Evolutionary conservation across 37 sponge, comb jelly and placozoan genomes (phyloP), one percentile per base, ranked within the genome.

Genomic region (Chondrilla cf. caribensis): DNA sequence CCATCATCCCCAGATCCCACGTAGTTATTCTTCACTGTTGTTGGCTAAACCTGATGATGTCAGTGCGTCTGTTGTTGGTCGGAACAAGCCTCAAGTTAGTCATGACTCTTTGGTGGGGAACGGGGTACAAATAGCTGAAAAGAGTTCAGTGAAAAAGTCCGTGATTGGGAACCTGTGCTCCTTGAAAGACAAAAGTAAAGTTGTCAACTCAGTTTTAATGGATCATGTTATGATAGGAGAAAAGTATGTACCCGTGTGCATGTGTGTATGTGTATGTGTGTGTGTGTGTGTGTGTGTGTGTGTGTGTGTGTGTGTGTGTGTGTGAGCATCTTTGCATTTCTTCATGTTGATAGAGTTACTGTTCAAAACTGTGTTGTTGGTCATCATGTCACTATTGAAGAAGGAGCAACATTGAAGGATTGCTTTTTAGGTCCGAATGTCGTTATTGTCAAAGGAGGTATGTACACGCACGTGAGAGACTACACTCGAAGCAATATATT

Each of bases 221-320:
- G 97, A 97, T 32, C 84, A 91, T 80, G 97, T 97, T 2, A 73
- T 47, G 17, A 86, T 97, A 24, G 94, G 89, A 65, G 95, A 94
- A 31, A 76, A 57, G 77, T 87, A 67, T 2, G 76, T 55, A n/a
- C 17, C 0, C 18, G 26, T 11, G 31, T 28, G 57, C 47, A 26
- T 37, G 35, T 8, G 17, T 25, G 4, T 3, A 22, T 8, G 42
- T 59, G 60, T 5, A 2, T 59, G 75, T 26, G n/a, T n/a, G n/a
- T n/a, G n/a, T n/a, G n/a, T n/a, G n/a, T n/a, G n/a, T n/a, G n/a
- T n/a, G n/a, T n/a, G n/a, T n/a, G n/a, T n/a, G n/a, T n/a, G n/a
- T n/a, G n/a, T n/a, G n/a, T n/a, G n/a, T n/a, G n/a, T n/a, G n/a
- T n/a, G n/a, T n/a, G n/a, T n/a, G n/a, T n/a, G n/a, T n/a, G n/a